These are phyloP conservation scores for Sinonovacula constricta DNA, from an alignment of 1,140 invertebrate species.

Conservation along the genomic window DNA sequence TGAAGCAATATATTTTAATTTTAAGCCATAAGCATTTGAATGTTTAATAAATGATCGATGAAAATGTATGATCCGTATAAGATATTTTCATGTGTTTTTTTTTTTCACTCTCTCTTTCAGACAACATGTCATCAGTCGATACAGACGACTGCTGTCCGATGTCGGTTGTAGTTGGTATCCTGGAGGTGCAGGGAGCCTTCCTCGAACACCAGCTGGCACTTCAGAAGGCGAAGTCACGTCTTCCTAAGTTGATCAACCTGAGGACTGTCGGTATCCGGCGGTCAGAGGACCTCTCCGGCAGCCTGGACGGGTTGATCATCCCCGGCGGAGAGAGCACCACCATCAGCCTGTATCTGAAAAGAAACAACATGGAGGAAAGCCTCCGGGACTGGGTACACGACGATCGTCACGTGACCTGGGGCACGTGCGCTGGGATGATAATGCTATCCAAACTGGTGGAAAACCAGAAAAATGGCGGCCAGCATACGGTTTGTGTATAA, in stretches of 20 bases:
- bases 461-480: constrained; percentile 69
- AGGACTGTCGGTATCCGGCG: constrained; percentile 59
- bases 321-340: constrained; percentile 75
- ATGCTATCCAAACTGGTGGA: constrained; percentile 66
- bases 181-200: constrained; percentile 72
- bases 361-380: constrained; percentile 67
- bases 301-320: constrained; percentile 69
- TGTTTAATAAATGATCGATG: too few species aligned
- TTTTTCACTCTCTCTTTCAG: too few species aligned
- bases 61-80: too few species aligned
- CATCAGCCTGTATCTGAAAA: constrained; percentile 68
- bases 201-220: constrained; percentile 68
- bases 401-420: constrained; percentile 68
- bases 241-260: constrained; percentile 30
- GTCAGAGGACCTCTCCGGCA: constrained; percentile 55
- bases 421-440: constrained; percentile 75
- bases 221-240: constrained; percentile 47
- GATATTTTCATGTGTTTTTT: too few species aligned
- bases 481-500: constrained; percentile 57
- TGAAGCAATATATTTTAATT: too few species aligned
- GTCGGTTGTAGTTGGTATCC: constrained; percentile 57
- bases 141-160: background rate
- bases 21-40: too few species aligned
- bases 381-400: constrained; percentile 65
- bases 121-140: constrained; percentile 35